Evolutionary conservation across 2,797 vertebrate species (phyloP), one percentile per base, ranked within the genome.

Genomic region (Lagodon rhomboides): DNA sequence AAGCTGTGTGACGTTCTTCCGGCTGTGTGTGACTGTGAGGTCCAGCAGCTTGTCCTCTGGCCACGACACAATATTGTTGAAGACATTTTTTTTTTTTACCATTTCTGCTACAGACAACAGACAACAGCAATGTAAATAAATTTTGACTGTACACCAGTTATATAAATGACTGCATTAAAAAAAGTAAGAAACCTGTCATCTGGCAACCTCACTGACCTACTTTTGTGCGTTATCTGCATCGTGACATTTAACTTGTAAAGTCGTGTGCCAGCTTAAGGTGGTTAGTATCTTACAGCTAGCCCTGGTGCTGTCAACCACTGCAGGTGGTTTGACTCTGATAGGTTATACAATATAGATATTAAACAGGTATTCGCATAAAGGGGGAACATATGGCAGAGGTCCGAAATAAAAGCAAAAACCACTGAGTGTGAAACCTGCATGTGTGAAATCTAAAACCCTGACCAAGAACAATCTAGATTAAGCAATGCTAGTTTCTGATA

Each of bases 1-100:
- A 54, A 46, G 82, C 73, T 72, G 64, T 67, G 75, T 88, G 85
- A 87, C 79, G 73, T 74, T 83, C 61, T 73, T 86, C 87, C 53
- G 65, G 80, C 67, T 80, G 65, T 59, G 69, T 54, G 41, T 30
- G 34, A 62, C 49, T 75, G 51, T 55, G 30, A 56, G 65, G 46
- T 79, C 66, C 53, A 61, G 43, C 54, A 61, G 63, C 41, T 16
- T 77, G 50, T 49, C 75, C 73, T 72, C 34, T 47, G 25, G 43
- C 16, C 17, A 51, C 8, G 3, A 47, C 63, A 69, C 18, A 27
- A 20, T 55, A 41, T 63, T 68, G 73, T 59, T 41, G 70, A 27
- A 60, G 46, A 56, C 12, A n/a, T 27, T 59, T 69, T 50, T 53
- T 27, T 59, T 69, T 50, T 53, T 49, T 46, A 7, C 1, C n/a